Percentiles rank a stretch among this genome's conserved stretches.
phyloP scores from a whole-genome alignment of 2,113 vertebrate genomes.

The Cryptomyrus ogoouensis region DNA sequence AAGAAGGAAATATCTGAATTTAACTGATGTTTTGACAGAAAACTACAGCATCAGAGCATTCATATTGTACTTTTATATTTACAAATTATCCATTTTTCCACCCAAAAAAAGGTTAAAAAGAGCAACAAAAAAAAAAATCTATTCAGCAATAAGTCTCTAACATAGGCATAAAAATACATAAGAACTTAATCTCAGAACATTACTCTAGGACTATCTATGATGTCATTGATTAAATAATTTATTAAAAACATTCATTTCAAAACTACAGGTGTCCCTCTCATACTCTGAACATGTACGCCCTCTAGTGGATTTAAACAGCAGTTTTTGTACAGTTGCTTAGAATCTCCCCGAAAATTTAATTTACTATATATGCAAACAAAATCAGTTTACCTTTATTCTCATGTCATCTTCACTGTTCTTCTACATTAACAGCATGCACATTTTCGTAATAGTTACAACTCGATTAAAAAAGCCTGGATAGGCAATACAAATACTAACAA shows the following conservation, averaged over 20 bases:
- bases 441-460: slow-evolving; percentile 55
- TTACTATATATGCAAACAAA: not conserved
- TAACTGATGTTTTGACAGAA: slow-evolving; percentile 39
- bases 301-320: slow-evolving; percentile 55
- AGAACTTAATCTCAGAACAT: slow-evolving; percentile 47
- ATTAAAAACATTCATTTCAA: slow-evolving; percentile 62
- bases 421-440: slow-evolving; percentile 65
- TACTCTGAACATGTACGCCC: slow-evolving; percentile 56
- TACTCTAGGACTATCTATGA: slow-evolving; percentile 53
- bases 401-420: slow-evolving; percentile 32
- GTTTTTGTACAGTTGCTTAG: slow-evolving; percentile 46
- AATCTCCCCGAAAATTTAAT: not conserved
- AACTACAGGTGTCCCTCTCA: slow-evolving; percentile 58
- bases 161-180: slow-evolving; percentile 51
- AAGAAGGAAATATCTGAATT: slow-evolving; percentile 41
- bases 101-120: not conserved
- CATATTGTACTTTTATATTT: slow-evolving; percentile 46
- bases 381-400: slow-evolving; percentile 28
- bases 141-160: slow-evolving; percentile 33
- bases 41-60: slow-evolving; percentile 42
- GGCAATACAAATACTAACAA: not conserved
- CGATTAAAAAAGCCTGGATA: slow-evolving; percentile 36
- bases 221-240: slow-evolving; percentile 58
- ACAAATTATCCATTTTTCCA: slow-evolving; percentile 37
- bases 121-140: not conserved